Conservation (phyloP, 2,797 vertebrate species). For the Geotrypetes seraphini region DNA sequence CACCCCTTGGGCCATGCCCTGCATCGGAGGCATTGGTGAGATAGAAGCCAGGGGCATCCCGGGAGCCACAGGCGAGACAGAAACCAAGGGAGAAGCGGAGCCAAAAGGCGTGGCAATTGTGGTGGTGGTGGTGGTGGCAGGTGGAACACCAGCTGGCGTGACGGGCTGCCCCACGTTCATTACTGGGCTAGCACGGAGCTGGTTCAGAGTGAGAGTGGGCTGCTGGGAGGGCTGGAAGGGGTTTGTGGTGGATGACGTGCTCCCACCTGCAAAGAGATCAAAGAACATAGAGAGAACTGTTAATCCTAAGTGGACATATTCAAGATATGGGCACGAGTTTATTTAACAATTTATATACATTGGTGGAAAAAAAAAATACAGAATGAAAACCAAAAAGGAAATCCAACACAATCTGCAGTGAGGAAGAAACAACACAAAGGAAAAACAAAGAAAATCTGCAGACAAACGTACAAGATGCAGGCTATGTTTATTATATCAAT, state of each 20-base stretch:
- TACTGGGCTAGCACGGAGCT: slow-evolving; percentile 11
- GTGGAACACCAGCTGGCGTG: slow-evolving; percentile 3
- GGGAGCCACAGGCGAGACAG: slow-evolving; percentile 14
- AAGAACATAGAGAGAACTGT: neutral
- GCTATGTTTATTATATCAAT: too few relatives aligned
- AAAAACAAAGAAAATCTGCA: too few relatives aligned
- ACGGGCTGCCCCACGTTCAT: slow-evolving; percentile 13
- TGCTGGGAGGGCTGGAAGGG: slow-evolving; percentile 13
- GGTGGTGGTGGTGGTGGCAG: too few relatives aligned
- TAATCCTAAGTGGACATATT: too few relatives aligned
- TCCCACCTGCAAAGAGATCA: neutral
- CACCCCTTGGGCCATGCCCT: slow-evolving; percentile 16
- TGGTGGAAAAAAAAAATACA: too few relatives aligned
- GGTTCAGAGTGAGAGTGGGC: slow-evolving; percentile 11
- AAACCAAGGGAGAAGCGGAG: slow-evolving; percentile 13
- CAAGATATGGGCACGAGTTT: too few relatives aligned
- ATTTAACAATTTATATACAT: too few relatives aligned
- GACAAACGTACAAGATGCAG: too few relatives aligned
- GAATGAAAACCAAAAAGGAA: too few relatives aligned
- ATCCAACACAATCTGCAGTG: too few relatives aligned
- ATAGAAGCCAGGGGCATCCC: slow-evolving; percentile 34
- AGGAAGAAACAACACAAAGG: too few relatives aligned
- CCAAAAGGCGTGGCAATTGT: slow-evolving; percentile 4
- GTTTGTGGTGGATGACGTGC: slow-evolving; percentile 7
- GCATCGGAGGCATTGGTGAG: slow-evolving; percentile 24